A percentile compares a stretch with the other conserved stretches of the same genome.
phyloP scores from a whole-genome alignment of 2,113 vertebrate genomes.

The Rhipidura dahli region DNA sequence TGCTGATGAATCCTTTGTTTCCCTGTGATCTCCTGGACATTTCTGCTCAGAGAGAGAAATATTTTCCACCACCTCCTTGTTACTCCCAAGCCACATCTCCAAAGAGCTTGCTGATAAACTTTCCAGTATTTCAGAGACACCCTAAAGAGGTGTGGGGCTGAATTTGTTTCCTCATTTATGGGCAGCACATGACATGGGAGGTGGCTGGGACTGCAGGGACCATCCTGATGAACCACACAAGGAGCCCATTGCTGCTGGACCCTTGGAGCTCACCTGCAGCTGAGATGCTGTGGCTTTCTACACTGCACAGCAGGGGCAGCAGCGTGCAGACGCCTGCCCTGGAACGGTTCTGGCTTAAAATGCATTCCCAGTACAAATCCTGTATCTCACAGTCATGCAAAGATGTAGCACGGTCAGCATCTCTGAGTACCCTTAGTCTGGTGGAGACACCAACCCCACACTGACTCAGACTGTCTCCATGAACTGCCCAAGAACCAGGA shows the following conservation, averaged over 20 bases:
- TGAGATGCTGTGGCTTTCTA: not conserved
- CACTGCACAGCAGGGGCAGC: not conserved
- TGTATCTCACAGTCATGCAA: not conserved
- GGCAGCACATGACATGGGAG: fast-evolving
- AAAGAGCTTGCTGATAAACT: not conserved
- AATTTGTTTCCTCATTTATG: not conserved
- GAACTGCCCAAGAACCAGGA: not conserved
- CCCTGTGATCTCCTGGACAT: not conserved
- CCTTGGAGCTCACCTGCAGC: not conserved
- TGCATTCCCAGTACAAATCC: not conserved
- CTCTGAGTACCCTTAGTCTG: not conserved
- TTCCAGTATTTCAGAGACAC: not conserved
- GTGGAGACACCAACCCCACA: not conserved
- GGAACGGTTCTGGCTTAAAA: not conserved
- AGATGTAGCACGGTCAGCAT: fast-evolving
- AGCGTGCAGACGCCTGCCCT: not conserved
- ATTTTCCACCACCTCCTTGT: not conserved
- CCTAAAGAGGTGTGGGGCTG: not conserved
- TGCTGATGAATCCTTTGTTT: not conserved
- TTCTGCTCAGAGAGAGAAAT: not conserved
- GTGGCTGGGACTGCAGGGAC: not conserved
- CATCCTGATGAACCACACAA: not conserved
- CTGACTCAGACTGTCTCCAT: not conserved
- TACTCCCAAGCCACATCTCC: not conserved
- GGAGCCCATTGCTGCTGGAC: not conserved